Evolutionary conservation across 2,113 vertebrate genomes (phyloP).

Genomic region (Empidonax traillii): DNA sequence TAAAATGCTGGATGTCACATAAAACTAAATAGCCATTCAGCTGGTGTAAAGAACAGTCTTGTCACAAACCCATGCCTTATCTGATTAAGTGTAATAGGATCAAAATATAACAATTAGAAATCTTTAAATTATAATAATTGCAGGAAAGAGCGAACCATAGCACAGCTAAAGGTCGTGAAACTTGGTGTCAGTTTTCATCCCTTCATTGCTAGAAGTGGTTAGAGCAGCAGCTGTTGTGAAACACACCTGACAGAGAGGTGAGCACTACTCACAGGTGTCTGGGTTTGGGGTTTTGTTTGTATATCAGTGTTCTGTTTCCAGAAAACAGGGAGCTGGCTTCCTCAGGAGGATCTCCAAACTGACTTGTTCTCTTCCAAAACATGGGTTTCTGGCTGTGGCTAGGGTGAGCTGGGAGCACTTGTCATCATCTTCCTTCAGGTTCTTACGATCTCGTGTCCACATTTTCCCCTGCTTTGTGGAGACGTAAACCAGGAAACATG

Average conservation of each 20-base stretch:
- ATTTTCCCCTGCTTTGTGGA: not conserved
- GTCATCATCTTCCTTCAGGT: not conserved
- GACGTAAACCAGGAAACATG: not conserved
- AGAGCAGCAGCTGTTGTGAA: not conserved
- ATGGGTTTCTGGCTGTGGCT: not conserved
- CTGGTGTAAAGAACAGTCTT: not conserved
- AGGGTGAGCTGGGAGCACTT: not conserved
- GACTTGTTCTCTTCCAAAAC: not conserved
- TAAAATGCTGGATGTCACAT: not conserved
- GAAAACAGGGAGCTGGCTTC: not conserved
- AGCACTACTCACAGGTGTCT: not conserved
- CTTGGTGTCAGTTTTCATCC: not conserved
- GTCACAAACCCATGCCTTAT: not conserved
- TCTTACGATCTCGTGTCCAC: rapidly evolving
- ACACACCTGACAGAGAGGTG: not conserved
- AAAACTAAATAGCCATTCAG: not conserved
- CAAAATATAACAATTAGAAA: not conserved
- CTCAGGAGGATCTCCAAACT: not conserved
- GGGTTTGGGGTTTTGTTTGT: not conserved
- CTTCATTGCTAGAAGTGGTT: not conserved
- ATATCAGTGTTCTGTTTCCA: not conserved
- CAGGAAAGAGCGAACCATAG: not conserved
- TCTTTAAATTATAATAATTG: not conserved
- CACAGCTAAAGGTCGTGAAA: not conserved
- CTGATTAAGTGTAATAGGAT: not conserved